Conservation (phyloP, 1,140 invertebrate genomes). For the Tetramorium alpestre region DNA sequence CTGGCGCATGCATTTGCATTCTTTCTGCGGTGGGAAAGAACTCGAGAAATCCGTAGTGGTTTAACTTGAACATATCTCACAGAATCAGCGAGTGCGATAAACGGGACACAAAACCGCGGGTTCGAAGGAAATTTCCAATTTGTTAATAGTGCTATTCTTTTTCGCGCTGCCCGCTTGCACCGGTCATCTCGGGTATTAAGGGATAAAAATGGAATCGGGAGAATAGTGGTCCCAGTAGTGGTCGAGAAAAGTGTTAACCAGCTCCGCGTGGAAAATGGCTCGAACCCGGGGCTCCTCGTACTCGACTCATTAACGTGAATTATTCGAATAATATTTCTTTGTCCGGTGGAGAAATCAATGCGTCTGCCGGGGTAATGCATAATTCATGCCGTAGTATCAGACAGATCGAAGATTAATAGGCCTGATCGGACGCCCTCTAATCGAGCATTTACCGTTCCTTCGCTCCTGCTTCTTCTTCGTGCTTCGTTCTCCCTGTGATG, state of each 20-base stretch:
- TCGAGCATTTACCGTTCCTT: constrained; percentile 78
- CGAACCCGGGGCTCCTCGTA: constrained; percentile 38
- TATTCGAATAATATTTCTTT: constrained; percentile 84
- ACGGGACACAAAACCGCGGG: background rate
- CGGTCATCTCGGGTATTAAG: constrained; percentile 39
- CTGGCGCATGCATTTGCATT: constrained; percentile 28
- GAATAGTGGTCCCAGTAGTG: background rate
- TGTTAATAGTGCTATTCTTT: constrained; percentile 65
- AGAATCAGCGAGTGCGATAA: constrained; percentile 19
- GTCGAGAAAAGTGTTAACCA: constrained; percentile 22
- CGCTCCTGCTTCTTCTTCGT: background rate
- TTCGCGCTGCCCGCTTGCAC: background rate
- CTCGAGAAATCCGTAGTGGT: background rate
- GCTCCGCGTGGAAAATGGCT: constrained; percentile 44
- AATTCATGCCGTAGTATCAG: constrained; percentile 81
- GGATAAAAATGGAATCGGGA: constrained; percentile 40
- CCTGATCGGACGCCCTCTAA: constrained; percentile 79
- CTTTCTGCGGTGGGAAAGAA: background rate
- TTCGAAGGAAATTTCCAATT: constrained; percentile 43
- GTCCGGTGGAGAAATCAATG: constrained; percentile 82
- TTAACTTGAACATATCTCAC: constrained; percentile 39
- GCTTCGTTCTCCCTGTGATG: background rate
- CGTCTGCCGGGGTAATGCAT: constrained; percentile 79
- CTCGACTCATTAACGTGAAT: constrained; percentile 83
- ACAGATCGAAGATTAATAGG: constrained; percentile 83